phyloP scores from a whole-genome alignment of 53 echinoderm and acorn worm species.

The Echinometra lucunter region DNA sequence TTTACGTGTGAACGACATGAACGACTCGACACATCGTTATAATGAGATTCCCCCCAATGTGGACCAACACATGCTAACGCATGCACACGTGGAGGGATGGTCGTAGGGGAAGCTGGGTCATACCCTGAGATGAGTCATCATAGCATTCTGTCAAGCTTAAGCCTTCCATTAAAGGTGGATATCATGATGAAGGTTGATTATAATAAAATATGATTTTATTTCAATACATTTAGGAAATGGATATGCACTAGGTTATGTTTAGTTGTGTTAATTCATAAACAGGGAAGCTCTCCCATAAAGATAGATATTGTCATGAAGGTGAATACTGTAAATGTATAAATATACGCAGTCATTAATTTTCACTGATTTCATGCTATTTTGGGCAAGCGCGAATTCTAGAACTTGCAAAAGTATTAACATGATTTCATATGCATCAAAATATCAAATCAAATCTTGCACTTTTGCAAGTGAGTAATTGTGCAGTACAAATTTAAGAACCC shows the following conservation, averaged over 20 bases:
- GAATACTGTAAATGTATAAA: too few relatives aligned
- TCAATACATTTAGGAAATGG: neutral
- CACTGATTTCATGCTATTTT: too few relatives aligned
- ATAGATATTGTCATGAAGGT: too few relatives aligned
- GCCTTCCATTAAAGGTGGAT: constrained; percentile 27
- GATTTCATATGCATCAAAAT: too few relatives aligned
- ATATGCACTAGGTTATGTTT: neutral
- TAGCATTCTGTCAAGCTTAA: neutral
- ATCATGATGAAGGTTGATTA: neutral
- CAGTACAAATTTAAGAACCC: too few relatives aligned
- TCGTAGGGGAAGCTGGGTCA: constrained; percentile 31
- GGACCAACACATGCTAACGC: constrained; percentile 10
- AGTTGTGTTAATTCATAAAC: too few relatives aligned
- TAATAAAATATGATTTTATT: constrained; percentile 8
- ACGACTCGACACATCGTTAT: constrained; percentile 29
- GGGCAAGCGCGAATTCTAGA: too few relatives aligned
- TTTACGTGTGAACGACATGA: neutral
- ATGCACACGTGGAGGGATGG: constrained; percentile 18
- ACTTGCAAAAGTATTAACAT: too few relatives aligned
- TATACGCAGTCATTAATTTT: too few relatives aligned
- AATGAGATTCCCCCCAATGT: constrained; percentile 28
- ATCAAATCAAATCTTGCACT: too few relatives aligned
- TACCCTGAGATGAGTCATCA: constrained; percentile 11
- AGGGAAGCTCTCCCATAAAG: too few relatives aligned
- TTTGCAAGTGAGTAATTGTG: too few relatives aligned